Percentiles rank a stretch among this genome's conserved stretches.
Conservation (phyloP, 2,797 vertebrate species). For the Propithecus deckenii region DNA sequence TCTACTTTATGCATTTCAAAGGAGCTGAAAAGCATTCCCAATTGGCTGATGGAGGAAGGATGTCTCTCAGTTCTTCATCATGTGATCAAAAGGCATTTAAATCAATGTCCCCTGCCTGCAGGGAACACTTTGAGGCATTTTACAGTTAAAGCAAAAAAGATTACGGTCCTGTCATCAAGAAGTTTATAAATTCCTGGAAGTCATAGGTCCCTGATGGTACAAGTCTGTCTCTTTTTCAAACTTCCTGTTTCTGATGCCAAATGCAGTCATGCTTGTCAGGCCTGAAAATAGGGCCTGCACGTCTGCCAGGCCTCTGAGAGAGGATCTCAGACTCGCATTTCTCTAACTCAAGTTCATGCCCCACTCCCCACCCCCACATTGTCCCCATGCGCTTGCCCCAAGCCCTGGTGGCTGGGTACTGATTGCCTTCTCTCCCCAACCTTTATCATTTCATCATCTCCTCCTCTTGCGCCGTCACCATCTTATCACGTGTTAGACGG, state of each 20-base stretch:
- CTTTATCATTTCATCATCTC: not conserved
- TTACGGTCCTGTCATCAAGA: not conserved
- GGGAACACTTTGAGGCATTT: not conserved
- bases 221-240: not conserved
- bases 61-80: not conserved
- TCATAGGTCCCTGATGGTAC: not conserved
- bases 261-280: not conserved
- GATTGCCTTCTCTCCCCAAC: not conserved
- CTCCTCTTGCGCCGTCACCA: not conserved
- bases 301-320: not conserved
- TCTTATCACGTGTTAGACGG: not conserved
- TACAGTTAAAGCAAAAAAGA: not conserved
- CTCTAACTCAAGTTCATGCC: not conserved
- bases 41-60: not conserved
- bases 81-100: not conserved
- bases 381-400: not conserved
- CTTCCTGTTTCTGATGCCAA: not conserved
- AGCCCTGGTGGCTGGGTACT: not conserved
- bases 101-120: not conserved
- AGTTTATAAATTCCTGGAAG: not conserved
- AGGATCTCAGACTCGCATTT: too few species aligned
- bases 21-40: not conserved
- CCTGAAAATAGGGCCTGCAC: not conserved
- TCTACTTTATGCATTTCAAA: not conserved
- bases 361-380: rapidly evolving